phyloP scores from a whole-genome alignment of 1,140 invertebrate genomes.

The Portunus trituberculatus region DNA sequence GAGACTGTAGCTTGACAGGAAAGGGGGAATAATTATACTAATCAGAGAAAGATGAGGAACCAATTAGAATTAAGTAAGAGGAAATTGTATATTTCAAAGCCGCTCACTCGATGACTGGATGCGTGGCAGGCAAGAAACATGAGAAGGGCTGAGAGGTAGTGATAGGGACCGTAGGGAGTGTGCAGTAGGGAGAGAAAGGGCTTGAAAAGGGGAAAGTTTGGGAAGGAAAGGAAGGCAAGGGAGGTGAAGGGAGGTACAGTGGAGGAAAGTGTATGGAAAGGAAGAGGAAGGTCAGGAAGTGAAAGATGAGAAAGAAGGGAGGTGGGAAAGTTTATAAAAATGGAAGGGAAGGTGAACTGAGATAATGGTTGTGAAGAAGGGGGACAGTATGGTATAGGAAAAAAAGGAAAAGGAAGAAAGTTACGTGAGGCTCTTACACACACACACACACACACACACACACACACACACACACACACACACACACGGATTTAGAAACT shows the following conservation, averaged over 20 bases:
- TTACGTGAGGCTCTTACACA: too few relatives aligned
- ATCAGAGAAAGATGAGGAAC: neutral
- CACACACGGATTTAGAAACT: too few relatives aligned
- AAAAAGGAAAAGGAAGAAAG: too few relatives aligned
- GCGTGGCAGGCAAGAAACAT: neutral
- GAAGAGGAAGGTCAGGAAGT: neutral
- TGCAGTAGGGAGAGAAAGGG: neutral
- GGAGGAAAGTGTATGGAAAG: neutral
- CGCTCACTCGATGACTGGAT: neutral
- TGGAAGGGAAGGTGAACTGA: too few relatives aligned
- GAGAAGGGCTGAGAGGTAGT: neutral
- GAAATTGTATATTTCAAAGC: neutral
- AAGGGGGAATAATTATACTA: neutral
- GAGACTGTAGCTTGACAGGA: neutral
- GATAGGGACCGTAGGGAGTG: neutral
- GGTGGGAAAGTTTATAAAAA: too few relatives aligned
- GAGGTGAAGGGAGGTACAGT: neutral
- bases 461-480: too few relatives aligned
- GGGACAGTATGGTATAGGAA: too few relatives aligned
- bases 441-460: too few relatives aligned
- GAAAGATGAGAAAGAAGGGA: neutral
- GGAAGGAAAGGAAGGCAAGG: neutral
- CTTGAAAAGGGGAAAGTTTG: neutral
- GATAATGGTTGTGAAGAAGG: too few relatives aligned
- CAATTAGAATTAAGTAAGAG: neutral